phyloP scores from a whole-genome alignment of 2,888 invertebrate species.

The Phymatocera aterrima region DNA sequence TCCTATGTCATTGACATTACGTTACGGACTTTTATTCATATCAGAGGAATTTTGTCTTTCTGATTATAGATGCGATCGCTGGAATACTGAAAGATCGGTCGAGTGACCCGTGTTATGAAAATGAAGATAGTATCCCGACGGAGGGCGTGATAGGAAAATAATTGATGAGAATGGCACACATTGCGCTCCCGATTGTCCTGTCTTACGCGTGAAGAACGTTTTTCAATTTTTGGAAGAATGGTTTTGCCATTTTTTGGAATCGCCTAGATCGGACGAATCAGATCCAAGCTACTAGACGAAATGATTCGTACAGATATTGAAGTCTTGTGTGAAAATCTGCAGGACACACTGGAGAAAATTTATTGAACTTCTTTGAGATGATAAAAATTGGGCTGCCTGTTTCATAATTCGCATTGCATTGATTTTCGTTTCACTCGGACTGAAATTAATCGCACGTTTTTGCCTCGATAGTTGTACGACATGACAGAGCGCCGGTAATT shows the following conservation, averaged over 20 bases:
- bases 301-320: no score
- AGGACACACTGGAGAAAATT: not conserved
- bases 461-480: slow-evolving; percentile 3
- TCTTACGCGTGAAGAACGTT: no score
- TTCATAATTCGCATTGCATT: not conserved
- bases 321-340: no score
- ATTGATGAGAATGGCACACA: no score
- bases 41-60: not conserved
- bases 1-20: not conserved
- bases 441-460: slow-evolving; percentile 23
- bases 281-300: no score
- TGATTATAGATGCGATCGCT: not conserved
- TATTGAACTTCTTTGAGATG: not conserved
- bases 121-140: no score
- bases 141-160: no score
- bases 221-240: no score
- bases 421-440: not conserved
- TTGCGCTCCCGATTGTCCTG: no score
- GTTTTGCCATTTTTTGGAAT: no score
- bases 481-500: slow-evolving; percentile 30
- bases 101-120: not conserved
- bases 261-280: no score
- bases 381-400: not conserved
- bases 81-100: not conserved
- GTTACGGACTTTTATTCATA: not conserved